A percentile compares a stretch with the other conserved stretches of the same genome.
Evolutionary conservation across 2,888 invertebrate species (phyloP).

Genomic region (Leucophenga montana): DNA sequence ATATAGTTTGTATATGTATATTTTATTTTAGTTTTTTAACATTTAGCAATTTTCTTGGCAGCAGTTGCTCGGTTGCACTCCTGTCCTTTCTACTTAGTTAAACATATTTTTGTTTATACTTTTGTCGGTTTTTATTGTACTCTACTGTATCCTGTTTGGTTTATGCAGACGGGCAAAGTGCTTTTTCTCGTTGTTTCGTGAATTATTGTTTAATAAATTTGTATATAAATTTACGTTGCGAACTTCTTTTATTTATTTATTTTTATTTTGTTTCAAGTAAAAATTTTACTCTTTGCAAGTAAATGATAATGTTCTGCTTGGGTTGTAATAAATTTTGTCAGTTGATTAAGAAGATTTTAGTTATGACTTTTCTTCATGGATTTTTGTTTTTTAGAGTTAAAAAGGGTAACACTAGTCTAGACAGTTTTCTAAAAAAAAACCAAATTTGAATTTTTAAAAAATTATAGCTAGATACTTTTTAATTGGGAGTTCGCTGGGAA

Average conservation of each 20-base stretch:
- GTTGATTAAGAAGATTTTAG: conserved; percentile 2
- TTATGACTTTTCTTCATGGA: too few relatives aligned
- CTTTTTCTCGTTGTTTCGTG: conserved; percentile 52
- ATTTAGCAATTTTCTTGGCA: too few relatives aligned
- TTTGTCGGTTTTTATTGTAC: conserved; percentile 9
- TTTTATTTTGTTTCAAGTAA: neutral
- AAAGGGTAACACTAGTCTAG: too few relatives aligned
- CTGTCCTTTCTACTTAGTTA: conserved; percentile 1
- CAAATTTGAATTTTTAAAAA: too few relatives aligned
- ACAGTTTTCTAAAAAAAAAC: too few relatives aligned
- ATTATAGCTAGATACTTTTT: too few relatives aligned
- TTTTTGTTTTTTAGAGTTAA: too few relatives aligned
- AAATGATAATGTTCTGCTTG: neutral
- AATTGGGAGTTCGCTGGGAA: too few relatives aligned
- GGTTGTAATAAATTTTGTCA: neutral
- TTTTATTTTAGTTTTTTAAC: conserved; percentile 44
- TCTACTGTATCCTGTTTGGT: conserved; percentile 9
- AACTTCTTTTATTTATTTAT: conserved; percentile 23
- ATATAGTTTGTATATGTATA: conserved; percentile 43
- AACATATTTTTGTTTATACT: conserved; percentile 9
- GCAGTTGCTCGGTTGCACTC: neutral
- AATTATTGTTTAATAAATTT: conserved; percentile 66
- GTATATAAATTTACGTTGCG: conserved; percentile 47
- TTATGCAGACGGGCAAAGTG: conserved; percentile 49
- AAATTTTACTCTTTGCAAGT: neutral